phyloP scores from a whole-genome alignment of 2,888 invertebrate species.

The Sycophila texana region DNA sequence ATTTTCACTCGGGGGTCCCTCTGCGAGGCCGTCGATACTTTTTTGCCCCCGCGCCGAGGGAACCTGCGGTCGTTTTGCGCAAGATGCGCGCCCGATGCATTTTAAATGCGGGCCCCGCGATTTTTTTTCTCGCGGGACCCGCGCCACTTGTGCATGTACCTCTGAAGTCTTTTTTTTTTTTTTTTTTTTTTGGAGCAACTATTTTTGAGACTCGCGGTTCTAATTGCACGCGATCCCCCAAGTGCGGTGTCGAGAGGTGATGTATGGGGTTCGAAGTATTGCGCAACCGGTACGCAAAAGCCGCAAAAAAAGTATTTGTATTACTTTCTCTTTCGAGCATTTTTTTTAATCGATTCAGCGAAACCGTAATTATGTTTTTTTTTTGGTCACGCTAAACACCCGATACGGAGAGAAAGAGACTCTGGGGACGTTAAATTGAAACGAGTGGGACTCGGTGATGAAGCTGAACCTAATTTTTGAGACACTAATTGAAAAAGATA shows the following conservation, averaged over 20 bases:
- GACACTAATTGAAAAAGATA: too few species aligned
- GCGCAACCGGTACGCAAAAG: conserved; percentile 20
- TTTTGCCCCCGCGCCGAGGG: not conserved
- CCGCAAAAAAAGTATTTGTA: conserved; percentile 27
- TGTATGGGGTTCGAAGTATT: not conserved
- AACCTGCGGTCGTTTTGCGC: conserved; percentile 4
- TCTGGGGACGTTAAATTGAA: too few species aligned
- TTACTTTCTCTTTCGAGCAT: conserved; percentile 42
- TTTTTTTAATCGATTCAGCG: conserved; percentile 12
- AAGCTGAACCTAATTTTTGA: too few species aligned
- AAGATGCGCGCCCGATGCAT: not conserved
- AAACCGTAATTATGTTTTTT: too few species aligned
- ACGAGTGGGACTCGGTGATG: too few species aligned
- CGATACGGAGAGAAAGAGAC: not conserved
- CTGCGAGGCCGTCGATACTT: not conserved
- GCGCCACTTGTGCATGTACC: not conserved
- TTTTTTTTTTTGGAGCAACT: not conserved
- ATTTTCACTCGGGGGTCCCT: conserved; percentile 20
- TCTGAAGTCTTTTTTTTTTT: not conserved
- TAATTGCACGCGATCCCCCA: too few species aligned
- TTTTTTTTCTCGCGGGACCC: not conserved
- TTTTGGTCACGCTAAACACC: not conserved
- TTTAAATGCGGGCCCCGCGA: not conserved
- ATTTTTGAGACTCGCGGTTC: too few species aligned
- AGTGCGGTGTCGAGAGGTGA: too few species aligned